Evolutionary conservation across 2,888 invertebrate genomes (phyloP).

Genomic region (Stomorhina lunata): DNA sequence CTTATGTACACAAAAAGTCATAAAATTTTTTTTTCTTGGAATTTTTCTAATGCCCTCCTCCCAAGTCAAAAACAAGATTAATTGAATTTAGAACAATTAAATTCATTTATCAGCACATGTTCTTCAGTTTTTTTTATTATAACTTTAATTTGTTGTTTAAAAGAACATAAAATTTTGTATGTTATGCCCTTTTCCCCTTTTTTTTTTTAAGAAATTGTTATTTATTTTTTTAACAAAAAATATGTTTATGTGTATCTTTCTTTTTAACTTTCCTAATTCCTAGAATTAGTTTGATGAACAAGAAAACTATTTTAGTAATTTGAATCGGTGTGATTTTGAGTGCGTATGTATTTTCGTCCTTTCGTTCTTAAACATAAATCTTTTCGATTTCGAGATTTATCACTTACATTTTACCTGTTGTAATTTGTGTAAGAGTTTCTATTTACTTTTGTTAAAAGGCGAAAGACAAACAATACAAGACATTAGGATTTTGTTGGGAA

Average conservation of each 20-base stretch:
- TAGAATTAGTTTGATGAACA: background rate
- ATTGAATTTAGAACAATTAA: slow-evolving; percentile 22
- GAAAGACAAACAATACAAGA: background rate
- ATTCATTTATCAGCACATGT: slow-evolving; percentile 26
- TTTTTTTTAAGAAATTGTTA: background rate
- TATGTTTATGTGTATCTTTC: background rate
- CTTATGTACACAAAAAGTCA: background rate
- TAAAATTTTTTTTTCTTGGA: slow-evolving; percentile 2
- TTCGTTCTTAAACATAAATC: background rate
- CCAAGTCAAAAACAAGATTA: slow-evolving; percentile 3
- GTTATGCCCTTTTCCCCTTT: background rate
- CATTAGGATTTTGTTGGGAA: too few relatives aligned
- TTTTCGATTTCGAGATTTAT: background rate
- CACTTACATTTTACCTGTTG: background rate
- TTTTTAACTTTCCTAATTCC: background rate
- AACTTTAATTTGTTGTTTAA: slow-evolving; percentile 20
- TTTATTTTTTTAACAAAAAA: background rate
- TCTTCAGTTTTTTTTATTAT: background rate
- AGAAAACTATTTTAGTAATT: slow-evolving; percentile 31
- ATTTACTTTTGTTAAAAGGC: background rate
- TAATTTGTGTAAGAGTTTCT: too few relatives aligned
- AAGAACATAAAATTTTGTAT: background rate
- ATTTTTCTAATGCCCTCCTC: background rate
- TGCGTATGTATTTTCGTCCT: background rate
- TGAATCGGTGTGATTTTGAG: background rate